A percentile compares a stretch with the other conserved stretches of the same genome.
These are phyloP conservation scores for Drosophila triauraria DNA, from an alignment of 1,140 invertebrate genomes.

Conservation along the genomic window DNA sequence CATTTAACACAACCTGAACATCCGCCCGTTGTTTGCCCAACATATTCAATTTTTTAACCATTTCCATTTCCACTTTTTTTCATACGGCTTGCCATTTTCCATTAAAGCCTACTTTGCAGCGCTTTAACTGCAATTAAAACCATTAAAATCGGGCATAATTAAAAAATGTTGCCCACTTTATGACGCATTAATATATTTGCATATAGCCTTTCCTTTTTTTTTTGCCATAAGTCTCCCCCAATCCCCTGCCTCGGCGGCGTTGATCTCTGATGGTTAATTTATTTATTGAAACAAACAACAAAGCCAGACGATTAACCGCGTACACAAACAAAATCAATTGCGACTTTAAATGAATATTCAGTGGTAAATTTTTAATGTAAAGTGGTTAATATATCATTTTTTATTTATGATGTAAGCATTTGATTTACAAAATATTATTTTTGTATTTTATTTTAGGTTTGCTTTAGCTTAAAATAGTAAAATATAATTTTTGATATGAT, in stretches of 20 bases:
- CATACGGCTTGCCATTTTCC: slow-evolving; percentile 15
- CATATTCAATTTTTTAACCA: slow-evolving; percentile 41
- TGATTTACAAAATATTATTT: neutral
- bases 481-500: neutral
- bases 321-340: slow-evolving; percentile 20
- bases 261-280: slow-evolving; percentile 47
- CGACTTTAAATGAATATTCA: slow-evolving; percentile 4
- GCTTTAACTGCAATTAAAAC: slow-evolving; percentile 57
- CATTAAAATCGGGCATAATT: slow-evolving; percentile 61
- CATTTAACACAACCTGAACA: slow-evolving; percentile 43
- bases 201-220: slow-evolving; percentile 37
- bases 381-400: neutral
- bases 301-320: slow-evolving; percentile 31
- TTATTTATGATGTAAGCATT: neutral
- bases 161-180: slow-evolving; percentile 60
- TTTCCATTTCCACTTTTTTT: slow-evolving; percentile 8
- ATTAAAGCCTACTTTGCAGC: slow-evolving; percentile 57
- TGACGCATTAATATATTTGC: slow-evolving; percentile 58
- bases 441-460: neutral
- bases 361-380: neutral
- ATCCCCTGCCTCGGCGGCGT: neutral
- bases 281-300: slow-evolving; percentile 43
- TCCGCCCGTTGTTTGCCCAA: slow-evolving; percentile 33
- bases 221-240: slow-evolving; percentile 25
- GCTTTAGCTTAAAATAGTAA: neutral